Conservation (phyloP, 1,140 invertebrate species). For the Luehdorfia chinensis region DNA sequence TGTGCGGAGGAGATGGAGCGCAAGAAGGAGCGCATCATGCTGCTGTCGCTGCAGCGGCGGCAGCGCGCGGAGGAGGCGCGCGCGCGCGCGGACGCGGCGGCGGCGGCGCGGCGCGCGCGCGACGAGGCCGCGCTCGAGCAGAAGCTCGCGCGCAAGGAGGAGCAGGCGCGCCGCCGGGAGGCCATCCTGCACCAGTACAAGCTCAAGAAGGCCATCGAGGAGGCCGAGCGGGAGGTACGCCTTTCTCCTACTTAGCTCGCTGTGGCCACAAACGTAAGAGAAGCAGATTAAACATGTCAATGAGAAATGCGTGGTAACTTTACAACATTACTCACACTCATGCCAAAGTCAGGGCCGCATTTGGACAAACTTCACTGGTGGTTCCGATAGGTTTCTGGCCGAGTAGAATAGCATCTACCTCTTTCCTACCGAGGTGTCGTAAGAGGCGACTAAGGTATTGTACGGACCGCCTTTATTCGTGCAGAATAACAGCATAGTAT, state of each 20-base stretch:
- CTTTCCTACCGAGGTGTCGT: too few species aligned
- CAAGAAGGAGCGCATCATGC: constrained; percentile 92
- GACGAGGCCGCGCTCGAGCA: constrained; percentile 93
- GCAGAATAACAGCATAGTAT: too few species aligned
- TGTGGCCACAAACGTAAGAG: too few species aligned
- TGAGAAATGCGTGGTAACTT: too few species aligned
- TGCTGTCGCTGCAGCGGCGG: constrained; percentile 90
- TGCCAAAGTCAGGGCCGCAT: too few species aligned
- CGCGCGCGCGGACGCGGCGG: constrained; percentile 90
- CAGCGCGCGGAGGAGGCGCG: constrained; percentile 93
- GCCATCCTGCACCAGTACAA: constrained; percentile 96
- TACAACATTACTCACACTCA: too few species aligned
- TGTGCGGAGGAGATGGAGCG: constrained; percentile 92
- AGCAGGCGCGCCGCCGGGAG: constrained; percentile 91
- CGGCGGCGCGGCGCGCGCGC: constrained; percentile 85
- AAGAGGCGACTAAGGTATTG: too few species aligned
- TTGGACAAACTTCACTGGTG: too few species aligned
- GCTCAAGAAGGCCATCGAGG: constrained; percentile 95
- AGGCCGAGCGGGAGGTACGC: constrained; percentile 90
- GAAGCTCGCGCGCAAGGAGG: constrained; percentile 90
- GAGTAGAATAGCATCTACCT: too few species aligned
- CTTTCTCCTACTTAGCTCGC: constrained; percentile 11
- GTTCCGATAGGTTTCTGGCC: too few species aligned
- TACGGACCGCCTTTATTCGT: too few species aligned
- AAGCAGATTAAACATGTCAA: too few species aligned